Base-by-base conservation (phyloP, 2,888 invertebrate species). In the Sphaerolaimus hirsutus region DNA sequence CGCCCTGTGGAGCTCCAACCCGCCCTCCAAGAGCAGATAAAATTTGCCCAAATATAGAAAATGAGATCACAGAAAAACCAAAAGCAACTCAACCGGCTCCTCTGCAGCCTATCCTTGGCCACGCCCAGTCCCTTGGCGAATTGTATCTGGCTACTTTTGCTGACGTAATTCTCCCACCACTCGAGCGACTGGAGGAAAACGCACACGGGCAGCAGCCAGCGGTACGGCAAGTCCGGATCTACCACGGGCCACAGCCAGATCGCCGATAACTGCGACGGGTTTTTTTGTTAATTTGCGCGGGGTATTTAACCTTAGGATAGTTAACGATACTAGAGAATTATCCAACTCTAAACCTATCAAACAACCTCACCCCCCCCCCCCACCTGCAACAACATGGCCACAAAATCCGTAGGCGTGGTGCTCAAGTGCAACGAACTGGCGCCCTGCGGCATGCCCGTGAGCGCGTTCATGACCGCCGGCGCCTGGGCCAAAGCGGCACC, bases 401-500 rank as follows among this genome's bases (percentile, higher is more conserved):
- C 1, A 2, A 46, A 5, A 24, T 46, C 46, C 36, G 29, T 17
- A 25, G 25, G 3, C 24, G 42, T 19, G 25, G n/a, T 19, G 42
- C 17, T 5, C 4, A 25, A 17, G 19, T 14, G 43, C 23, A 3
- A 2, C 32, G n/a, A 1, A n/a, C 2, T 7, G 22, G n/a, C 7
- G 32, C 37, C 37, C 14, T 19, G 19, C 27, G 22, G 32, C 21
- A 19, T 32, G 35, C 32, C 32, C 29, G 45, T 36, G n/a, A 45
- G 23, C 19, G 22, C 24, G 17, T 19, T 14, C 12, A 46, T 50
- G 26, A 81, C 67, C 23, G 78, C 79, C 3, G 89, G 89, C 41
- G 87, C 71, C 55, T 87, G 77, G 64, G 84, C 86, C 43, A 89
- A 74, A 58, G 84, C 86, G 64, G 84, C 86, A 24, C 86, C 84